Conservation (phyloP, 1,140 invertebrate species). For the Trichonephila inaurata region DNA sequence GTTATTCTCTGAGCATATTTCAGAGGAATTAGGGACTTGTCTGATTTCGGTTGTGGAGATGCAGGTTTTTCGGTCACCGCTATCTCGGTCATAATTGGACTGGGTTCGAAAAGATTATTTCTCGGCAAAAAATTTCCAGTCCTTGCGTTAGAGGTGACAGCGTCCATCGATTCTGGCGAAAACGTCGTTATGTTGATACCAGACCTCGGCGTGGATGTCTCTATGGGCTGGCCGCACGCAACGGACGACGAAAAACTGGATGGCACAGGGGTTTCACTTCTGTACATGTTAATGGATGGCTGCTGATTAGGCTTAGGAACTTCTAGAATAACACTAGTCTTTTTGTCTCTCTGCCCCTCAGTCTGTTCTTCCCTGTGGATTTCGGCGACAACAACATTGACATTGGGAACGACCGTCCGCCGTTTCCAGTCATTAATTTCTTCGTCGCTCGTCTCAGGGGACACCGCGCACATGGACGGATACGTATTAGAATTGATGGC, state of each 20-base stretch:
- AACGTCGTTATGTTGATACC: slow-evolving; percentile 45
- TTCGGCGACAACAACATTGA: slow-evolving; percentile 63
- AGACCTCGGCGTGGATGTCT: slow-evolving; percentile 43
- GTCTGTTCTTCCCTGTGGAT: slow-evolving; percentile 48
- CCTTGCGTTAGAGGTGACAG: neutral
- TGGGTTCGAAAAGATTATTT: slow-evolving; percentile 4
- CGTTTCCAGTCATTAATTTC: slow-evolving; percentile 81
- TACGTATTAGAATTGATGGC: slow-evolving; percentile 92
- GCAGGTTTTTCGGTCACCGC: neutral
- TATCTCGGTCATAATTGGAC: neutral
- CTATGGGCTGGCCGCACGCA: neutral
- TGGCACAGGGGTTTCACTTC: slow-evolving; percentile 67
- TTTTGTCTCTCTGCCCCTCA: neutral
- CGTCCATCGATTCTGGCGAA: slow-evolving; percentile 50
- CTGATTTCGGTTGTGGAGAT: neutral
- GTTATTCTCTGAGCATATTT: slow-evolving; percentile 77
- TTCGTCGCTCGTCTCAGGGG: slow-evolving; percentile 90
- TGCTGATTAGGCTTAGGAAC: slow-evolving; percentile 24
- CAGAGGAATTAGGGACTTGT: slow-evolving; percentile 62
- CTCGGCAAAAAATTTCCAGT: neutral
- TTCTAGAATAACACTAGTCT: neutral
- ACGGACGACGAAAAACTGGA: slow-evolving; percentile 44
- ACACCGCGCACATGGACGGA: slow-evolving; percentile 95
- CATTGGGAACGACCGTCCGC: slow-evolving; percentile 44
- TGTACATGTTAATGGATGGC: slow-evolving; percentile 66